Evolutionary conservation across 2,113 vertebrate species (phyloP), one percentile per base, ranked within the genome.

Genomic region (Cynopterus brachyotis): DNA sequence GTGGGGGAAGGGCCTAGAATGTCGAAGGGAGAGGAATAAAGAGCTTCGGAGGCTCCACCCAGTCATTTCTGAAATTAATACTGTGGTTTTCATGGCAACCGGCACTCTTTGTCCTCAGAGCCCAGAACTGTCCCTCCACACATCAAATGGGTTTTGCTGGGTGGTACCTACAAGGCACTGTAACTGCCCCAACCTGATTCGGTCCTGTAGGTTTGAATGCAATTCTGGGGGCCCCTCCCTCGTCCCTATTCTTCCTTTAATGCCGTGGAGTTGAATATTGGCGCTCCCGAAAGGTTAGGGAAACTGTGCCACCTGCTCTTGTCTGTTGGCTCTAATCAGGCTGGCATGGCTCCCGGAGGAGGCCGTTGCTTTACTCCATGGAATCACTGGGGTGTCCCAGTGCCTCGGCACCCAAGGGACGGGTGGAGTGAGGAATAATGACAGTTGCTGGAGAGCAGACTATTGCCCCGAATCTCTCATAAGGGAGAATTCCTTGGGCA

Each of bases 1-100:
- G 55, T 80, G 87, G 81, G 89, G 70, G 84, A 19, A 30, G 85
- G 83, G 73, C 47, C 55, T 20, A 91, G 78, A 84, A 60, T 86
- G 78, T 93, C 35, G 60, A 70, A 75, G 62, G 81, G 95, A 91
- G 91, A 70, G 87, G 72, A 93, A 78, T 95, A 32, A 83, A 95
- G 94, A 11, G 30, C 66, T 76, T 37, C 10, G 80, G 81, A 70
- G 72, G 40, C 94, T 37, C 95, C 91, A 86, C 92, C 73, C 87
- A 67, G 62, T 60, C 75, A 64, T 94, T 96, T 96, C 84, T 97
- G 95, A 94, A 96, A 93, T 94, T 28, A 89, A 88, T 81, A 37
- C 89, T 19, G 47, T 73, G 79, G 88, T 96, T 96, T 95, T 83
- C 85, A 75, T 95, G 80, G 76, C 86, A 92, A 93, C 91, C 6